Evolutionary conservation across 1,140 invertebrate species (phyloP).

Genomic region (Schlechtendalia chinensis): DNA sequence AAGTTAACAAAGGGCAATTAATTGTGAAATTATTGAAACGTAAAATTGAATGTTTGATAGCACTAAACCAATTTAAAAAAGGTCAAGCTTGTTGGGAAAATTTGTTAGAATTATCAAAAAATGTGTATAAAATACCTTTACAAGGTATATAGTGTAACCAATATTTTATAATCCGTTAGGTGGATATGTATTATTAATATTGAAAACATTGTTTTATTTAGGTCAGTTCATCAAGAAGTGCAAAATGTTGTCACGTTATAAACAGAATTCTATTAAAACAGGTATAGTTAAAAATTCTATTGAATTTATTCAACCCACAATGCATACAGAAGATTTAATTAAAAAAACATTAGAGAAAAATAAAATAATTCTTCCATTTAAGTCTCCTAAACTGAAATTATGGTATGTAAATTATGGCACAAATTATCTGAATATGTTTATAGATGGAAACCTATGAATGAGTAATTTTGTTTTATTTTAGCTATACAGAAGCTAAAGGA

Average conservation of each 20-base stretch:
- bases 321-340: constrained; percentile 22
- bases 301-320: not conserved
- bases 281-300: not conserved
- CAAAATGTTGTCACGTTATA: not conserved
- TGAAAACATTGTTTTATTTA: not conserved
- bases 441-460: too few relatives aligned
- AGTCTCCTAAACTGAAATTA: constrained; percentile 43
- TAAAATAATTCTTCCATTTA: constrained; percentile 42
- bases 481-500: constrained; percentile 57
- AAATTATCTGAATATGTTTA: too few relatives aligned
- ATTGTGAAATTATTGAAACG: constrained; percentile 51
- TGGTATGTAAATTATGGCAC: constrained; percentile 10
- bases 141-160: not conserved
- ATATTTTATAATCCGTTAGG: not conserved
- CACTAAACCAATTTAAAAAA: constrained; percentile 40
- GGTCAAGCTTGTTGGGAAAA: not conserved
- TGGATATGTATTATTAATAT: not conserved
- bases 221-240: constrained; percentile 18
- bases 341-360: constrained; percentile 32
- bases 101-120: constrained; percentile 3
- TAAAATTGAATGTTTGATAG: constrained; percentile 51
- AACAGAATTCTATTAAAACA: not conserved
- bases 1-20: constrained; percentile 26
- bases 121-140: constrained; percentile 27
- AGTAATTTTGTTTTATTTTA: not conserved